A percentile compares a stretch with the other conserved stretches of the same genome.
Conservation (phyloP, 2,888 invertebrate species). For the Gonocerus acuteangulatus region DNA sequence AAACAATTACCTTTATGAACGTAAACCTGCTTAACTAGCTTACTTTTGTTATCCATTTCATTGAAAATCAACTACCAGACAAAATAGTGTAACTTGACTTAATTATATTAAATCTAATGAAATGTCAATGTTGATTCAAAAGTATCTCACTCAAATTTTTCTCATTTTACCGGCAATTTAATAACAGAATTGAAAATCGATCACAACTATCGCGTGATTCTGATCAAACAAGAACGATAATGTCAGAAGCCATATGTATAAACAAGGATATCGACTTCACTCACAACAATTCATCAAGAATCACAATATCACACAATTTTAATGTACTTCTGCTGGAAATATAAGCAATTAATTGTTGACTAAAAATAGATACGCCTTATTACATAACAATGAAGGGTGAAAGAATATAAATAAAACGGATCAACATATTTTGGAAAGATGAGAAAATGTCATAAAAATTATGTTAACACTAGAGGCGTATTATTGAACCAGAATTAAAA, state of each 20-base stretch:
- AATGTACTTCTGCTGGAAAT: too few species aligned
- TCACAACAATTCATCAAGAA: too few species aligned
- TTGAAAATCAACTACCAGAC: not conserved
- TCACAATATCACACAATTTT: too few species aligned
- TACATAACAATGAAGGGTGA: too few species aligned
- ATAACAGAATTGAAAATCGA: constrained; percentile 25
- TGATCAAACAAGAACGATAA: constrained; percentile 23
- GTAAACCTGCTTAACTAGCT: constrained; percentile 30
- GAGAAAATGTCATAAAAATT: too few species aligned
- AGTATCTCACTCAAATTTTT: constrained; percentile 5
- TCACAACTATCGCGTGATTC: constrained; percentile 22
- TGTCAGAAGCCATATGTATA: constrained; percentile 15
- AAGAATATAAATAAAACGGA: too few species aligned
- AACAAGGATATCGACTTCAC: not conserved
- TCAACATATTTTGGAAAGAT: too few species aligned
- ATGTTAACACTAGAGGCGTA: too few species aligned
- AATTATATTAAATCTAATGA: not conserved
- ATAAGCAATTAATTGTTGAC: too few species aligned
- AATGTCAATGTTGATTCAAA: not conserved
- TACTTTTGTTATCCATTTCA: constrained; percentile 27
- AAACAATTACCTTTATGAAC: constrained; percentile 29
- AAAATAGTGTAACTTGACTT: not conserved
- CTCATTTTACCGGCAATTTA: constrained; percentile 24
- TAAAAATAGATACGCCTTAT: too few species aligned
- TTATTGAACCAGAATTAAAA: too few species aligned